Conservation (phyloP, 2,113 vertebrate species). For the Rhagologus leucostigma region DNA sequence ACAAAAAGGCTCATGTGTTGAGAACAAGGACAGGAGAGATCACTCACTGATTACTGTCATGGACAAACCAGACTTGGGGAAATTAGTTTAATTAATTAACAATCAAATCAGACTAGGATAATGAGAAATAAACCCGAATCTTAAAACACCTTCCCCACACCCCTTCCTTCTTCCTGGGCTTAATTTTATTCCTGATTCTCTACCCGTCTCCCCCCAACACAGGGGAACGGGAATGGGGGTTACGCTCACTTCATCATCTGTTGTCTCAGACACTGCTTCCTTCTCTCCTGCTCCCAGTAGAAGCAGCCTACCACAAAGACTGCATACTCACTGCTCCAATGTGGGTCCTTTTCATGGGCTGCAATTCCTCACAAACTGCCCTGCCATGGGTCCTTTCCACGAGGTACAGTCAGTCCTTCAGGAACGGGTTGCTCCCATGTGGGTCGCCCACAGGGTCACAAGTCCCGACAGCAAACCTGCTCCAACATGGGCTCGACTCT, state of each 20-base stretch:
- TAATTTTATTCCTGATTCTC: neutral
- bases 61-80: neutral
- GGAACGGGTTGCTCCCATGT: neutral
- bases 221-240: accelerated
- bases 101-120: neutral
- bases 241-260: accelerated
- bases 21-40: neutral
- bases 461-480: accelerated
- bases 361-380: neutral
- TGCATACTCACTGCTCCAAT: neutral
- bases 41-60: neutral
- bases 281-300: neutral
- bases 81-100: neutral
- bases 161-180: neutral
- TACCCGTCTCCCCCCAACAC: neutral
- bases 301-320: neutral
- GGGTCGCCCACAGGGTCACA: neutral
- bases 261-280: too few relatives aligned
- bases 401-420: neutral
- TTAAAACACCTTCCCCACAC: accelerated
- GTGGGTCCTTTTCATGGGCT: neutral
- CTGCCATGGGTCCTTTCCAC: accelerated
- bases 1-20: neutral
- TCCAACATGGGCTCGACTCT: neutral
- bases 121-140: neutral